phyloP scores from a whole-genome alignment of 2,113 vertebrate species.

The Motacilla tschutschensis region DNA sequence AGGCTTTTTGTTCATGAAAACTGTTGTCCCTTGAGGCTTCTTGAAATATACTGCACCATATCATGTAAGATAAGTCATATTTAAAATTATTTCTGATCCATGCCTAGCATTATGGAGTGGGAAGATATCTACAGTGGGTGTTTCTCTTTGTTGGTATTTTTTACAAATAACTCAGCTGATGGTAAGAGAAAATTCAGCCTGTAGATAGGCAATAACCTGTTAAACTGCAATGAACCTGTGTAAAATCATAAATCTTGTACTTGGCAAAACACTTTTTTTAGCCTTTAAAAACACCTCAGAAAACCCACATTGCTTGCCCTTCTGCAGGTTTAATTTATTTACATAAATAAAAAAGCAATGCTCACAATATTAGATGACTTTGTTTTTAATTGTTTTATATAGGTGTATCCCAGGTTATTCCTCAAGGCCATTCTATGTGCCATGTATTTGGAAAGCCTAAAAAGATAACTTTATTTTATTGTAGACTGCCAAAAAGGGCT shows the following conservation, averaged over 20 bases:
- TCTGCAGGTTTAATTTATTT: background rate
- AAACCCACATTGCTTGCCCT: background rate
- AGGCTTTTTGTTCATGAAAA: background rate
- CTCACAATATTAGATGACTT: background rate
- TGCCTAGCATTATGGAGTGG: background rate
- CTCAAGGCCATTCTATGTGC: background rate
- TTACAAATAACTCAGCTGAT: background rate
- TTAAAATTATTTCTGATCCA: slow-evolving; percentile 6
- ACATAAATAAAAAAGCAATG: background rate
- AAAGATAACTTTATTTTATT: background rate
- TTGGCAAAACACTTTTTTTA: background rate
- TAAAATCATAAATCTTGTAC: background rate
- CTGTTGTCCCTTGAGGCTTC: background rate
- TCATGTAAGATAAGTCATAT: background rate
- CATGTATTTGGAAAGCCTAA: slow-evolving; percentile 37
- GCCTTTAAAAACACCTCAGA: background rate
- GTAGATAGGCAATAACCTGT: background rate
- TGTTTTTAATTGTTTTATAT: slow-evolving; percentile 21
- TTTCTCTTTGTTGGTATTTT: background rate
- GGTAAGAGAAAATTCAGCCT: background rate
- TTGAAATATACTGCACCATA: background rate
- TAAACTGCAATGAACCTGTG: background rate
- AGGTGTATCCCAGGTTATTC: slow-evolving; percentile 16
- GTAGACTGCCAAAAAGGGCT: slow-evolving; percentile 28
- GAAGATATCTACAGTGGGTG: background rate